Evolutionary conservation across 2,113 vertebrate species (phyloP).

Genomic region (western clawed frog (Xenopus tropicalis)): UCB_Xtro_10.0 CM004447.2:15380501-15381000

Average conservation of each 20-base stretch:
- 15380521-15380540: not conserved
- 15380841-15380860: too few relatives aligned
- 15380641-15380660: slow-evolving; percentile 23
- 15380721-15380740: slow-evolving; percentile 1
- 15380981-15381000: too few relatives aligned
- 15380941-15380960: too few relatives aligned
- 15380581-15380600: slow-evolving; percentile 1
- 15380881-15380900: too few relatives aligned
- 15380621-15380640: slow-evolving; percentile 9
- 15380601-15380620: not conserved
- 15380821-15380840: too few relatives aligned
- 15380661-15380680: slow-evolving; percentile 40
- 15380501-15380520: too few relatives aligned
- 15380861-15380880: too few relatives aligned
- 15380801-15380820: too few relatives aligned
- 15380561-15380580: slow-evolving; percentile 21
- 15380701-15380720: slow-evolving; percentile 40
- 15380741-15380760: slow-evolving; percentile 21
- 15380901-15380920: too few relatives aligned
- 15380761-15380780: slow-evolving; percentile 12
- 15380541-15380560: slow-evolving; percentile 16
- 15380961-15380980: too few relatives aligned
- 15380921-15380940: too few relatives aligned
- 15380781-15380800: not conserved
- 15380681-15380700: slow-evolving; percentile 31